Conservation (phyloP, 2,113 vertebrate species). For the Hippocampus zosterae region DNA sequence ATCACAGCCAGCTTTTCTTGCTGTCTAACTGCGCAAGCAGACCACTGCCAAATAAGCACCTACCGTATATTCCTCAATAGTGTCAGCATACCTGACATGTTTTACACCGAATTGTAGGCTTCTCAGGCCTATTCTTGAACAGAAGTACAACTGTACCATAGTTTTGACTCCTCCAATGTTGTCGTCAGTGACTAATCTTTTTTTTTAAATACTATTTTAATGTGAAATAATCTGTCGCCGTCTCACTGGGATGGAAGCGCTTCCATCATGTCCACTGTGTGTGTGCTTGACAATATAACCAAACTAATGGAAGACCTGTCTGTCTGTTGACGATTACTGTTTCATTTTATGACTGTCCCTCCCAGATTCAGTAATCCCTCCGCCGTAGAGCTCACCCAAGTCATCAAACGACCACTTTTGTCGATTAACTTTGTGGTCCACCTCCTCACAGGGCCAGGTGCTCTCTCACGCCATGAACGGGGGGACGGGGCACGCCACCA, state of each 20-base stretch:
- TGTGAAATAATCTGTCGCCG: constrained; percentile 9
- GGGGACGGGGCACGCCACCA: constrained; percentile 78
- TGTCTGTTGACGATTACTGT: constrained; percentile 23
- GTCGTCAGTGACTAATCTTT: neutral
- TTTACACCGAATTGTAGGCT: neutral
- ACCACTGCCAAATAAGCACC: too few relatives aligned
- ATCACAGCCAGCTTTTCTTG: too few relatives aligned
- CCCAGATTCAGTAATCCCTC: constrained; percentile 22
- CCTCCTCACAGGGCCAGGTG: constrained; percentile 78
- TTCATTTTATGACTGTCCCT: constrained; percentile 30
- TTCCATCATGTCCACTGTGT: constrained; percentile 27
- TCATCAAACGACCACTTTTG: neutral
- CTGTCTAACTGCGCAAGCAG: too few relatives aligned
- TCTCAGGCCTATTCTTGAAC: neutral
- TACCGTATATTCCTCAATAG: too few relatives aligned
- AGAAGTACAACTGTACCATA: neutral
- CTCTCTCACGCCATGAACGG: constrained; percentile 84
- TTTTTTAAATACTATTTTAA: neutral
- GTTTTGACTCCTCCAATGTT: neutral
- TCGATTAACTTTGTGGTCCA: constrained; percentile 52
- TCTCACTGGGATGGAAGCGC: constrained; percentile 30
- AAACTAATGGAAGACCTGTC: constrained; percentile 19
- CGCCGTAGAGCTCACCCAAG: constrained; percentile 1
- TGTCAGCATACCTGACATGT: neutral
- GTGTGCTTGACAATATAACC: constrained; percentile 20